These are phyloP conservation scores for Ailurus styani DNA, from an alignment of 2,113 vertebrate genomes.

Conservation along the genomic window DNA sequence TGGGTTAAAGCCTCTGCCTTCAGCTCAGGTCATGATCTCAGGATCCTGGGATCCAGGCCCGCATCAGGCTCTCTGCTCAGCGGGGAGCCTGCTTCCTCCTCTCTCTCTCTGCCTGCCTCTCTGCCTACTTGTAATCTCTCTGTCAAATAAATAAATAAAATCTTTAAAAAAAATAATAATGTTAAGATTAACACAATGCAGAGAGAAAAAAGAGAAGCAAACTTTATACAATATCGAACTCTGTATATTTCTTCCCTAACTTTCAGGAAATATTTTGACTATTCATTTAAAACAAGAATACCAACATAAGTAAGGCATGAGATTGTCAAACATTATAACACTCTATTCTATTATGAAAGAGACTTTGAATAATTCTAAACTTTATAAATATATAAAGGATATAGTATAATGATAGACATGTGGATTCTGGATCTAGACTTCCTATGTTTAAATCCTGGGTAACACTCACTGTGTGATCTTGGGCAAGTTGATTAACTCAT, in stretches of 20 bases:
- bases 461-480: background rate
- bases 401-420: background rate
- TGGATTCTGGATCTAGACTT: background rate
- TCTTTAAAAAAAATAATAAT: no score
- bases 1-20: no score
- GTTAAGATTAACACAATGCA: background rate
- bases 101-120: no score
- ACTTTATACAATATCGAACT: background rate
- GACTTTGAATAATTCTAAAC: background rate
- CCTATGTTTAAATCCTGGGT: background rate
- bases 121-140: no score
- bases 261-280: background rate
- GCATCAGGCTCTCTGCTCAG: no score
- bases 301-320: background rate
- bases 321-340: background rate
- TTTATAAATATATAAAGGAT: background rate
- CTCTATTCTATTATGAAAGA: background rate
- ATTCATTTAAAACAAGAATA: background rate
- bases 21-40: no score
- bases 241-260: background rate
- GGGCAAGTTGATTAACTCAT: background rate
- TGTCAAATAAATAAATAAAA: no score
- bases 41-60: no score
- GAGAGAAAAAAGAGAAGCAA: background rate
- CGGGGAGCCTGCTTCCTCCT: no score